Evolutionary conservation across 53 echinoderm and acorn worm genomes (phyloP), one percentile per base, ranked within the genome.

Genomic region (Astropecten irregularis): DNA sequence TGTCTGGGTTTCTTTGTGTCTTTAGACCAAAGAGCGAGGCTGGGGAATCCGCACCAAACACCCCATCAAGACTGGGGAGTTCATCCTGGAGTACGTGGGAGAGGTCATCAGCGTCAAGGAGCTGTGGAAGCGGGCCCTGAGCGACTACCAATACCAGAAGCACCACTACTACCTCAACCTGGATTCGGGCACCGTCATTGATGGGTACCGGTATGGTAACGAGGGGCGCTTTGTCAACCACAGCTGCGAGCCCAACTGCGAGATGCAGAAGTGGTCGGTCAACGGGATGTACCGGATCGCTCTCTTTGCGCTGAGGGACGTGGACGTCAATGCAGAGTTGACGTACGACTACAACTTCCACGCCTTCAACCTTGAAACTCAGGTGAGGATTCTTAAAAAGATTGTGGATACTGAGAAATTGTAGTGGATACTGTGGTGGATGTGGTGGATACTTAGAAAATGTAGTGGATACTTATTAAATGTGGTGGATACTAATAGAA

Each of bases 231-330:
- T 97, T 23, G 99, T 99, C 79, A 99, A 99, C 58, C 99, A 99
- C 82, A 94, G 99, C 92, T 99, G 99, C 58, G 85, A 94, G 21
- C 99, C 99, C 28, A 99, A 99, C 74, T 99, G 99, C 38, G 94
- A 94, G 82, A 99, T 99, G 99, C 94, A 99, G 70, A 99, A 99
- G 59, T 99, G 99, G 99, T 99, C 62, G 37, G 99, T 97, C 51
- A 92, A 89, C 22, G 99, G 99, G 3, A 40, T 88, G 63, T 97
- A 94, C 53, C 84, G 99, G 22, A 92, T 97, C 28, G 99, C 91
- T 21, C 87, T 97, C 85, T 97, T 94, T 92, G 91, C 99, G 0
- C 64, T 97, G 65, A 44, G 83, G 71, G 99, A 94, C 83, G 87
- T 97, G 18, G 36, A 87, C 30, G 50, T 83, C 1, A 85, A 90